phyloP scores from a whole-genome alignment of 2,888 invertebrate species.

The Petrolisthes cinctipes region DNA sequence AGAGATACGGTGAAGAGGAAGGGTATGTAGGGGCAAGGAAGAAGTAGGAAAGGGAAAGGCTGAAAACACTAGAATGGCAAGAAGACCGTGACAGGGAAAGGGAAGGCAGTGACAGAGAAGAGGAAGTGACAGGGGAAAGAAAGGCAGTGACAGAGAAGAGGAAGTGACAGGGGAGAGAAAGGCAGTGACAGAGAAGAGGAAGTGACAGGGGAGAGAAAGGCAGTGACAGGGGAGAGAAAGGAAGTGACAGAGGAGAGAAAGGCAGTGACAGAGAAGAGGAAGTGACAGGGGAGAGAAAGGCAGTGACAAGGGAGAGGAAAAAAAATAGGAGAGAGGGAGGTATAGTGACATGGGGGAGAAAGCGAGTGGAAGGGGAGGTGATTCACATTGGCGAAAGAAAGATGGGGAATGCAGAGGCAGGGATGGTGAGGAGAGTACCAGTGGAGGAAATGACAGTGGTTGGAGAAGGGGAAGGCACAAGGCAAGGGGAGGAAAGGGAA shows the following conservation, averaged over 20 bases:
- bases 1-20: no score
- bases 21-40: no score
- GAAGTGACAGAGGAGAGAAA: not conserved
- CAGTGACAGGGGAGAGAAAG: no score
- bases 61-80: no score
- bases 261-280: not conserved
- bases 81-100: no score
- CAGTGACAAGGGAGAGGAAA: not conserved
- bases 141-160: not conserved
- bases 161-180: constrained; percentile 11
- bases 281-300: not conserved
- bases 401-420: not conserved
- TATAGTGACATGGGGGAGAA: constrained; percentile 14
- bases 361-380: not conserved
- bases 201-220: not conserved
- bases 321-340: not conserved
- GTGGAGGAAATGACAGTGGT: not conserved
- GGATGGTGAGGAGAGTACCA: not conserved
- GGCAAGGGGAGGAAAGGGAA: not conserved
- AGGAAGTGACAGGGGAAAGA: not conserved
- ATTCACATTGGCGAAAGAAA: not conserved
- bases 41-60: no score
- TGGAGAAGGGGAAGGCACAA: not conserved
- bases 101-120: no score
- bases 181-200: constrained; percentile 14